Base-by-base conservation (phyloP, 2,888 invertebrate species). In the Limnephilus auricula region DNA sequence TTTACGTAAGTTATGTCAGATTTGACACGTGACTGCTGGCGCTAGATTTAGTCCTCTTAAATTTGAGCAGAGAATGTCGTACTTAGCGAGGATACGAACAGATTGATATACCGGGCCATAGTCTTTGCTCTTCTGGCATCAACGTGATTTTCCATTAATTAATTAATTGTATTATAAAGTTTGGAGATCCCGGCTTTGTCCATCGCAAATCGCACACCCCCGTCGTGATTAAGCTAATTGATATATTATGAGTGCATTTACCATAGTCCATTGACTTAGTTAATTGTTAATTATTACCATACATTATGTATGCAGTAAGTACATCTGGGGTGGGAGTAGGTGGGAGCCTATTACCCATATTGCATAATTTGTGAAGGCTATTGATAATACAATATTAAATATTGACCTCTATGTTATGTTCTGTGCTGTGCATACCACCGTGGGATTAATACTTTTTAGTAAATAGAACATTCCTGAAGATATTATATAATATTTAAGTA, bases 191-290 rank as follows among this genome's bases (percentile, higher is more conserved):
- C n/a, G 6, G 65, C 25, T 1, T 25, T 65, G 25, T 65, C 65
- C 25, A 65, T 65, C 65, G 65, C 25, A 32, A 6, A 34, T 80
- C 32, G 34, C 82, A 37, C 32, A 25, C 18, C 32, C 82, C 34
- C 82, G 10, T n/a, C 32, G 30, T 45, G 45, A 85, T 85, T 85
- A 85, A 15, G 37, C 85, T 85, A 85, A 85, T 85, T 85, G 85
- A 85, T 40, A 85, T 85, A 85, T 85, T n/a, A n/a, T 85, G 15
- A 45, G 85, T 85, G 85, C 37, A 30, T 85, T 40, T 25, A 40
- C 85, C 65, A 65, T 65, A 65, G 65, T 65, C 65, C n/a, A 65
- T 65, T 65, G 65, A 65, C 65, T 25, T 65, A n/a, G 65, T 65
- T 65, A 9, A 65, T 65, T 65, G 65, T 65, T 65, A 65, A 65